Evolutionary conservation across 2,797 vertebrate species (phyloP).

Genomic region (Lemur catta): DNA sequence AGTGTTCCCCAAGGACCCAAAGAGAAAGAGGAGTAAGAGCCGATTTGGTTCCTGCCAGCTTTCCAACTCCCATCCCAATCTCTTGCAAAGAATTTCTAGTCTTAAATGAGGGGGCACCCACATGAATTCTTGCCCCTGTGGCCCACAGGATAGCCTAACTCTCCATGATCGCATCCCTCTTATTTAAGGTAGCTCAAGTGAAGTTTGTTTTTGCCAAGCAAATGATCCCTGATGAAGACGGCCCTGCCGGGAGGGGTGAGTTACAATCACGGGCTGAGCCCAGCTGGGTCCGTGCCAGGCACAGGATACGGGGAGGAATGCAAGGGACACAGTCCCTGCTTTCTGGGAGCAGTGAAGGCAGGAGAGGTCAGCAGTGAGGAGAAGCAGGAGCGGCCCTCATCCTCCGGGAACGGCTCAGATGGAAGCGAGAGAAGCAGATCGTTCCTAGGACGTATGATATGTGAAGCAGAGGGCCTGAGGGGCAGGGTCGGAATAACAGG

Average conservation of each 20-base stretch:
- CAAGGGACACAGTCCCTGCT: background rate
- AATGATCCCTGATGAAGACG: background rate
- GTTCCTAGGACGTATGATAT: fast-evolving
- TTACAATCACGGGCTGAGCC: background rate
- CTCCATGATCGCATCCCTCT: background rate
- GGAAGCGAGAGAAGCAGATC: background rate
- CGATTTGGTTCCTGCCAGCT: background rate
- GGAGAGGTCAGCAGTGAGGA: fast-evolving
- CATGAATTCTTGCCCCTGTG: background rate
- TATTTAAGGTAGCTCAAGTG: background rate
- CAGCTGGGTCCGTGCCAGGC: background rate
- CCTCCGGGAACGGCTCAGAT: fast-evolving
- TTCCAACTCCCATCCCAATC: background rate
- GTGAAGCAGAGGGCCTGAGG: background rate
- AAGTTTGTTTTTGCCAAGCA: background rate
- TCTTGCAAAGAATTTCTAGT: background rate
- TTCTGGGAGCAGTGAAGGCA: background rate
- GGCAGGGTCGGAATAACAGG: background rate
- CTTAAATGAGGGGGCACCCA: background rate
- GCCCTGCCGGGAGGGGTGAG: background rate
- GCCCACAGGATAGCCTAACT: background rate
- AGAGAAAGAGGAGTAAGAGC: background rate
- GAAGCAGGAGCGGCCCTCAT: background rate
- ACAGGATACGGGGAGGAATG: background rate
- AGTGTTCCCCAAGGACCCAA: background rate